These are phyloP conservation scores for Pandemis corylana DNA, from an alignment of 2,888 invertebrate species.

Conservation along the genomic window DNA sequence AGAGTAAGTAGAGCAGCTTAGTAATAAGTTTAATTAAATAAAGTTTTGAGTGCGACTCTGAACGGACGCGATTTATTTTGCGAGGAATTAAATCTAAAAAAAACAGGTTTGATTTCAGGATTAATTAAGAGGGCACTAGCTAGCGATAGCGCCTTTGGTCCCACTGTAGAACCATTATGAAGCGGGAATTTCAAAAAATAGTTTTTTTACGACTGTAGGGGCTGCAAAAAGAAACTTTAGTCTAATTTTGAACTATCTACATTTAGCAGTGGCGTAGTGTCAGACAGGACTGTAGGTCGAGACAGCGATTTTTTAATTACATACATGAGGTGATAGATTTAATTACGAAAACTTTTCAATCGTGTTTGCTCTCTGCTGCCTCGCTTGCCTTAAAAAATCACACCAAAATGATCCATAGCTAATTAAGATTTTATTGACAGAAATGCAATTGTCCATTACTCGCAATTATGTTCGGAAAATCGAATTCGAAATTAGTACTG, in stretches of 20 bases:
- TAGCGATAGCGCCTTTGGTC: too few species aligned
- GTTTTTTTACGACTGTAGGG: too few species aligned
- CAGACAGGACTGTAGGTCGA: too few species aligned
- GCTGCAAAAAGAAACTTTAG: too few species aligned
- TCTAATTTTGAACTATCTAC: too few species aligned
- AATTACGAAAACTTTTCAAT: too few species aligned
- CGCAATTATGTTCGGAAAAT: conserved; percentile 60
- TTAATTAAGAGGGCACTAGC: too few species aligned
- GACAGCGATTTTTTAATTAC: too few species aligned
- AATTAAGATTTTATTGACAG: conserved; percentile 33
- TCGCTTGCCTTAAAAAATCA: neutral
- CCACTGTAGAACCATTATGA: too few species aligned
- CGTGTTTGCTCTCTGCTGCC: neutral
- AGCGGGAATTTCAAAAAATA: too few species aligned
- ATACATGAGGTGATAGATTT: too few species aligned
- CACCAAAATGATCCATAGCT: conserved; percentile 7
- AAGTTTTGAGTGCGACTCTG: conserved; percentile 39
- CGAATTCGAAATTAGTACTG: conserved; percentile 58
- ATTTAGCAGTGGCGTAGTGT: too few species aligned
- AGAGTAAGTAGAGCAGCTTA: conserved; percentile 50
- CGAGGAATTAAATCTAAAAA: conserved; percentile 6
- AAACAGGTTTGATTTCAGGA: neutral
- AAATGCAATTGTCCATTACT: conserved; percentile 22
- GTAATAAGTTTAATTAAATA: conserved; percentile 52
- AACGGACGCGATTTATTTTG: neutral